Base-by-base conservation (phyloP, 2,113 vertebrate species). In the Pluvianellus socialis region DNA sequence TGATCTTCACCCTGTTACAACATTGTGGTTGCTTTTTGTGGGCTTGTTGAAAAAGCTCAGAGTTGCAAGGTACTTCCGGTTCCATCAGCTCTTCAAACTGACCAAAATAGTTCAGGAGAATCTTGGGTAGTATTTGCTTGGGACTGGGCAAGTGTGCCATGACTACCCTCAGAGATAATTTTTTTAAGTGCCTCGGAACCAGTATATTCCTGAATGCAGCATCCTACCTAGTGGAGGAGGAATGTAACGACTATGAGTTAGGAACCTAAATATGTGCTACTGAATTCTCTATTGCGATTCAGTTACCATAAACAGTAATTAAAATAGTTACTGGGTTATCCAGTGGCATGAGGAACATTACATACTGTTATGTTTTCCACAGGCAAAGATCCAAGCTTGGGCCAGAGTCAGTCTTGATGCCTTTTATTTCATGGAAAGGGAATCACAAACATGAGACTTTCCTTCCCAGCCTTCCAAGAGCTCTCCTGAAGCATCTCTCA, bases 241-340 rank as follows among this genome's bases (percentile, higher is more conserved):
- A 88, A 92, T 77, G 52, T 32, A 90, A 63, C 2, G 19, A 61
- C 56, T 59, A 21, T 94, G 96, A 91, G 70, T 82, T 72, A 84
- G 94, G 86, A 75, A 45, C 79, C 61, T 84, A 93, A 89, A 95
- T 92, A 96, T 94, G 86, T 40, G 52, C 95, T 17, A 13, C 45
- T 87, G 92, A 85, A 94, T 91, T 91, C 94, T 75, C 76, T 53
- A 13, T 33, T 86, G 91, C 3, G 0, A 91, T 94, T 87, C 76
- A 66, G 76, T 97, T 91, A 75, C 91, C 74, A 84, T 94, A 94
- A 91, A 92, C 92, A 87, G 52, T 58, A 89, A 96, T 97, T 94
- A 85, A 92, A 92, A 81, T 72, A 74, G 33, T 88, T 91, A 8
- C 16, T 30, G 91, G 95, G 80, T 86, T 93, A 22, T 67, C 86